Conservation (phyloP, 1,140 invertebrate species). For the Drosophila takahashii region DNA sequence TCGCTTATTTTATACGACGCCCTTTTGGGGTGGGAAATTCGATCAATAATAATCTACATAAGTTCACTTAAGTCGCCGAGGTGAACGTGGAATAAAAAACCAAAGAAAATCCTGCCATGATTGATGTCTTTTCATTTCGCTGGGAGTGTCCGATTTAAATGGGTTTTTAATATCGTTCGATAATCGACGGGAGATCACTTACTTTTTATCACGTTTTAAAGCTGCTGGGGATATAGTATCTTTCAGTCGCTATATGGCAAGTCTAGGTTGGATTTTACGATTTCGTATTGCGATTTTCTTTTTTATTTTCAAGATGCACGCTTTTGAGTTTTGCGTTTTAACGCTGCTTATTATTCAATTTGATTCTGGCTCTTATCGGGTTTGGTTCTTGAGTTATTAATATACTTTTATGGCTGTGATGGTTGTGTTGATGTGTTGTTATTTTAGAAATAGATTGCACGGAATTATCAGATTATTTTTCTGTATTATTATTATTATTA, state of each 20-base stretch:
- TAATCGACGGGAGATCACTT: constrained; percentile 58
- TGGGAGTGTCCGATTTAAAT: constrained; percentile 31
- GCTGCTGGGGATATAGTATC: constrained; percentile 31
- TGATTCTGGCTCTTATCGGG: constrained; percentile 50
- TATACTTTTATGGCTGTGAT: constrained; percentile 54
- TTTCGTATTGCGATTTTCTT: constrained; percentile 33
- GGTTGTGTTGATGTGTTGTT: constrained; percentile 52
- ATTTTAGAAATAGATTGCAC: constrained; percentile 84
- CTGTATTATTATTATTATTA: constrained; percentile 9
- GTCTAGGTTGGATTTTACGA: constrained; percentile 47
- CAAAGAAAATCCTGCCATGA: constrained; percentile 40
- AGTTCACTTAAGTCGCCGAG: constrained; percentile 58
- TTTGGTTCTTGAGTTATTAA: constrained; percentile 49
- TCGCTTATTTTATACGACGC: constrained; percentile 5
- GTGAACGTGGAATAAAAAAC: constrained; percentile 22
- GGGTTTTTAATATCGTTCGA: constrained; percentile 36
- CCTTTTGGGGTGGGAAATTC: constrained; percentile 46
- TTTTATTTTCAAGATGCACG: background rate
- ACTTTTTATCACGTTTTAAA: constrained; percentile 72
- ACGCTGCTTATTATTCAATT: constrained; percentile 45
- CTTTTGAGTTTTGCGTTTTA: constrained; percentile 40
- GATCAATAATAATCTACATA: constrained; percentile 75
- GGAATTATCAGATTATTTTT: constrained; percentile 67
- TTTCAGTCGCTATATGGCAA: constrained; percentile 34
- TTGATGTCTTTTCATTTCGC: constrained; percentile 47